Conservation (phyloP, 37 sponge, comb jelly and placozoan species). For the Geodia barretti region DNA sequence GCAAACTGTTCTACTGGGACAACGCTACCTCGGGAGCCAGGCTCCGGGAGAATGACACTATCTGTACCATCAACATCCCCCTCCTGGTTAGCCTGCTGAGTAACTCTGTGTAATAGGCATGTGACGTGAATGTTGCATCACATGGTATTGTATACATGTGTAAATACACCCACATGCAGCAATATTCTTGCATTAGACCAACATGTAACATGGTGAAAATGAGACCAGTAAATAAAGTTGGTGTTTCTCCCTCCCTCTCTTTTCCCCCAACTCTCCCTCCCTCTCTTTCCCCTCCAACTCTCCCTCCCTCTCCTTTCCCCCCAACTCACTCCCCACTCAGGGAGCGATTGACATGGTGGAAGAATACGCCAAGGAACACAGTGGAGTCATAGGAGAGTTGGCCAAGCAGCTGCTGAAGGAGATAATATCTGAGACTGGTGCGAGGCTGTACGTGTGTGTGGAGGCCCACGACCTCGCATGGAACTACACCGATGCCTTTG, state of each 20-base stretch:
- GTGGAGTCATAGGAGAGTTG: neutral
- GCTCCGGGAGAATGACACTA: conserved; percentile 43
- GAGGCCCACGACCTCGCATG: conserved; percentile 62
- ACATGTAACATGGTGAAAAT: too few species aligned
- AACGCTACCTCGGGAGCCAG: conserved; percentile 14
- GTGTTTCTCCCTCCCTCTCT: too few species aligned
- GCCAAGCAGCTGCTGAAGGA: neutral
- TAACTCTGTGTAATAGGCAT: too few species aligned
- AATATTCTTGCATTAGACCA: too few species aligned
- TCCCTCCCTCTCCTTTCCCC: neutral
- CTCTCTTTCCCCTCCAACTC: too few species aligned
- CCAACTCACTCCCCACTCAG: neutral
- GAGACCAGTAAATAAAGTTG: too few species aligned
- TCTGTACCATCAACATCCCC: conserved; percentile 65
- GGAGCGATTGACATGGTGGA: neutral
- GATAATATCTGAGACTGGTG: neutral
- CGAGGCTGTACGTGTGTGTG: conserved; percentile 34
- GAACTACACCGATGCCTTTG: conserved; percentile 68
- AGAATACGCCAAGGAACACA: neutral
- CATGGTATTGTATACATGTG: neutral
- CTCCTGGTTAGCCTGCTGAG: conserved; percentile 38
- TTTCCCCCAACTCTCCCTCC: too few species aligned
- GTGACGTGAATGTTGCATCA: too few species aligned
- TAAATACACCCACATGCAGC: neutral
- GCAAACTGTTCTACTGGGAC: conserved; percentile 37